phyloP scores from a whole-genome alignment of 2,888 invertebrate genomes.

The Drosophila robusta region DNA sequence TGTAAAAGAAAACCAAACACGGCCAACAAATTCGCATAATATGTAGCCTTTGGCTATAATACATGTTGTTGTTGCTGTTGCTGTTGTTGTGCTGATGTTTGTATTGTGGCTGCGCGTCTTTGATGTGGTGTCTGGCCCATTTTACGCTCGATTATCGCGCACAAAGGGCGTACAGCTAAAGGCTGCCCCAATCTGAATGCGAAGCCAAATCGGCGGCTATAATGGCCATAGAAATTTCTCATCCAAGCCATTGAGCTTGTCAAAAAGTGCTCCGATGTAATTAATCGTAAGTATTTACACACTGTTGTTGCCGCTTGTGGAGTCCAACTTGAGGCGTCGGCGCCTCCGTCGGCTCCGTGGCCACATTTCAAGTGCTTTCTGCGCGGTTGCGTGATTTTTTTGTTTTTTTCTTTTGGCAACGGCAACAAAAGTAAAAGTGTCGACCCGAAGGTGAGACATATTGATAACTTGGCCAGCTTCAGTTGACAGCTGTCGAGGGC shows the following conservation, averaged over 20 bases:
- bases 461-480: constrained; percentile 29
- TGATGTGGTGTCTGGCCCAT: constrained; percentile 73
- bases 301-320: constrained; percentile 27
- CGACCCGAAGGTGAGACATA: constrained; percentile 42
- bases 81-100: constrained; percentile 18
- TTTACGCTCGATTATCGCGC: constrained; percentile 68
- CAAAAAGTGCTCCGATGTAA: constrained; percentile 61
- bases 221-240: constrained; percentile 64
- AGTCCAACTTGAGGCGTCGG: constrained; percentile 9
- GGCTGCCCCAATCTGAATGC: constrained; percentile 22
- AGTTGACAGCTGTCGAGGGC: constrained; percentile 44
- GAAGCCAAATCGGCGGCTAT: constrained; percentile 27
- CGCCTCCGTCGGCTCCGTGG: constrained; percentile 20
- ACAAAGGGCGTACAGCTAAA: constrained; percentile 47
- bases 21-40: constrained; percentile 62
- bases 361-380: constrained; percentile 24
- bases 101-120: constrained; percentile 32
- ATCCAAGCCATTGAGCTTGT: constrained; percentile 58
- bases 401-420: no score
- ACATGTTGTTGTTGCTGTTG: constrained; percentile 10
- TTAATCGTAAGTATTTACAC: constrained; percentile 77
- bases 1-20: constrained; percentile 55
- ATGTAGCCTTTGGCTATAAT: constrained; percentile 18
- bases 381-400: constrained; percentile 20
- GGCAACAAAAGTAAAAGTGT: constrained; percentile 56